Evolutionary conservation across 2,888 invertebrate genomes (phyloP), one percentile per base, ranked within the genome.

Genomic region (Microplitis manilae): DNA sequence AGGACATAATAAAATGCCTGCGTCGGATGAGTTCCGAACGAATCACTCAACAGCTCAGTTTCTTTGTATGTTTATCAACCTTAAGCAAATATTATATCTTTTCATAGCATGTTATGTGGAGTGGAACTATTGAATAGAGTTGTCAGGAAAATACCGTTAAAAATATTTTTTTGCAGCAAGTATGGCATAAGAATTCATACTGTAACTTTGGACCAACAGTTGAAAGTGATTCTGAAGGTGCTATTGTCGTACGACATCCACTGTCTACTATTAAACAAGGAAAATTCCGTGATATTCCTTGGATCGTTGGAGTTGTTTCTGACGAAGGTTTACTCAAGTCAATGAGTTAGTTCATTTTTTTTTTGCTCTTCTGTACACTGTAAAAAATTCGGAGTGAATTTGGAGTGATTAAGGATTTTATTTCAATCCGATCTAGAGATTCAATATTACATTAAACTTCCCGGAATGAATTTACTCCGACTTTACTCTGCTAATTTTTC

Each of bases 231-330:
- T 82, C 82, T 30, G 82, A 85, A 1, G 87, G 86, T 13, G 87
- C 89, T 0, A 78, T 88, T 5, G 67, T 89, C 39, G 86, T 85
- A n/a, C 77, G 81, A 67, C 81, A 86, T 80, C 89, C 89, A 4
- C 41, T 75, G 61, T 76, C 40, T 39, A 73, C 75, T 7, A 78
- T 87, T 5, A 41, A 78, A 41, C 75, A 84, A 1, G 81, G 82
- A 6, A 75, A 81, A 30, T 87, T 85, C 69, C 83, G 86, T 9
- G 87, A 88, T 68, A 85, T 89, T 78, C 89, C 89, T 1, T 85
- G 84, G 83, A 87, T 89, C 68, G 81, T 83, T 4, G 88, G 88
- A 15, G 68, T 86, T 1, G 82, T 81, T 6, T 40, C 79, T 41
- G 85, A 88, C 72, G 89, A 89, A 77, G 87, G 86, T 61, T 73